Conservation (phyloP, 2,888 invertebrate species). For the Seladonia tumulorum region DNA sequence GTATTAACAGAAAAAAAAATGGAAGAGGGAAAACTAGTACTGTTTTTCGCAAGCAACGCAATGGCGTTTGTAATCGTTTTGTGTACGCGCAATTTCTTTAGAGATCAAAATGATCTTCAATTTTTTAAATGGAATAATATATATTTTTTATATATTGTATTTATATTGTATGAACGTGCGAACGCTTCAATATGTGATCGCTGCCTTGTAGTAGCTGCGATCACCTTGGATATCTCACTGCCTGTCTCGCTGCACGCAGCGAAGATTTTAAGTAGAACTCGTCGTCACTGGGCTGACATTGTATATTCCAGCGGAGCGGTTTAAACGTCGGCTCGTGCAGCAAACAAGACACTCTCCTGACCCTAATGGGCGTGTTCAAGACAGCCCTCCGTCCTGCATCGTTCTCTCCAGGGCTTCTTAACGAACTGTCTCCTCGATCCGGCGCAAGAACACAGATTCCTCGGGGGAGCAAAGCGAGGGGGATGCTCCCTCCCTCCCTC, state of each 20-base stretch:
- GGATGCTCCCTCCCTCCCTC: neutral
- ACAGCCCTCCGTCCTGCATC: neutral
- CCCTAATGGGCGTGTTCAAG: neutral
- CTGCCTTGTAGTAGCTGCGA: too few relatives aligned
- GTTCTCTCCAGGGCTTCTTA: neutral
- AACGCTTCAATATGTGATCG: too few relatives aligned
- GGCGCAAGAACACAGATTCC: neutral
- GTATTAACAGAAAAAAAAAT: neutral
- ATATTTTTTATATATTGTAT: too few relatives aligned
- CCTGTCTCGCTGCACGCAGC: too few relatives aligned
- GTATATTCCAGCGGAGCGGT: neutral
- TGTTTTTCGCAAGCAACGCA: neutral
- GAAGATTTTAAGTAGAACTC: neutral
- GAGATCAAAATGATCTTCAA: too few relatives aligned
- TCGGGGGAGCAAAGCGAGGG: neutral
- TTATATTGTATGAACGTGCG: too few relatives aligned
- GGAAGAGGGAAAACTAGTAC: neutral
- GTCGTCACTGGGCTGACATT: neutral
- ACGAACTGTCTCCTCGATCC: conserved; percentile 1
- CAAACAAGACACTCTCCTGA: neutral
- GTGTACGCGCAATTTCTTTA: too few relatives aligned
- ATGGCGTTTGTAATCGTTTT: too few relatives aligned
- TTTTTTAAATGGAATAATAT: too few relatives aligned
- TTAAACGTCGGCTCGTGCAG: neutral
- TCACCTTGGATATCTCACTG: too few relatives aligned